Percentiles rank a stretch among this genome's conserved stretches.
Evolutionary conservation across 2,113 vertebrate species (phyloP).

Genomic region (Melanocharis versteri): DNA sequence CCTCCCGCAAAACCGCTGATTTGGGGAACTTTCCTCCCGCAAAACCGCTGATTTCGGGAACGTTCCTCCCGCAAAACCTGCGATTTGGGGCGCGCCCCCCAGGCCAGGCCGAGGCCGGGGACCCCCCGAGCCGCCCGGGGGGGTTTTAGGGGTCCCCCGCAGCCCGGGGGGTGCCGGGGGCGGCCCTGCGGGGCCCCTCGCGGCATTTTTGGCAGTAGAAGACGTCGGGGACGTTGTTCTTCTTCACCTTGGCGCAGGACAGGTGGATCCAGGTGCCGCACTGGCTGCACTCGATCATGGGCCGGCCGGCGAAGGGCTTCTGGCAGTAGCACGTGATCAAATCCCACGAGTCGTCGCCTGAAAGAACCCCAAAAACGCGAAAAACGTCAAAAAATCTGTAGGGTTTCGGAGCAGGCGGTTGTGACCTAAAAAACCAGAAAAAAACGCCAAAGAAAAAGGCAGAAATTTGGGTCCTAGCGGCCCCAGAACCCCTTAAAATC

Average conservation of each 20-base stretch:
- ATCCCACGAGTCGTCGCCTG: not conserved
- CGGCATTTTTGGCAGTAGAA: not conserved
- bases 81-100: too few species aligned
- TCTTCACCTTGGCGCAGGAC: not conserved
- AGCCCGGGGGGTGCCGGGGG: not conserved
- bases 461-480: too few species aligned
- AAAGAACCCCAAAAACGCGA: too few species aligned
- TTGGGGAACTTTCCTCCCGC: too few species aligned
- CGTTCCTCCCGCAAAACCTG: too few species aligned
- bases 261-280: not conserved
- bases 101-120: not conserved
- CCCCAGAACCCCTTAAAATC: too few species aligned
- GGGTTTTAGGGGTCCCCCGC: not conserved
- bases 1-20: too few species aligned
- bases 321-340: not conserved
- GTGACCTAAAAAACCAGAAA: too few species aligned
- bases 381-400: too few species aligned
- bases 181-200: not conserved
- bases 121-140: not conserved
- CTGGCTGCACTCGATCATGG: not conserved
- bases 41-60: too few species aligned
- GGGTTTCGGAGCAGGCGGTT: too few species aligned
- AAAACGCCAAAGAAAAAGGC: too few species aligned
- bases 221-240: not conserved
- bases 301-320: not conserved